Percentiles rank a stretch among this genome's conserved stretches.
These are phyloP conservation scores for Psylliodes chrysocephalus DNA, from an alignment of 2,888 invertebrate genomes.

Conservation along the genomic window DNA sequence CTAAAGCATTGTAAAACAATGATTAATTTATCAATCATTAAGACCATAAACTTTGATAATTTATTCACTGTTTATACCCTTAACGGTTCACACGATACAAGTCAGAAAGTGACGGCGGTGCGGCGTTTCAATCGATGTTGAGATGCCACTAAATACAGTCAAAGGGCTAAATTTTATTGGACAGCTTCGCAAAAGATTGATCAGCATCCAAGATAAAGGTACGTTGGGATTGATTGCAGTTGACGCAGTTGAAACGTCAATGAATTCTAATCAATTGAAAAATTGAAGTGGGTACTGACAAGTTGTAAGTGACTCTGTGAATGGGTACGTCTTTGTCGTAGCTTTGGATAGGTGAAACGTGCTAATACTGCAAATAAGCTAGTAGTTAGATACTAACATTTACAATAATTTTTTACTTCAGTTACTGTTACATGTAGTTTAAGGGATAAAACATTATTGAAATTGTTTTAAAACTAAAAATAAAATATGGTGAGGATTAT, in stretches of 20 bases:
- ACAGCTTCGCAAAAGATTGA: constrained; percentile 48
- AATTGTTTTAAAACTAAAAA: too few species aligned
- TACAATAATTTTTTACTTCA: too few species aligned
- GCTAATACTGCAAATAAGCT: constrained; percentile 6
- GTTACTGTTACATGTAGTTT: too few species aligned
- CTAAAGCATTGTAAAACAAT: too few species aligned
- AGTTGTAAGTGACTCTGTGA: constrained; percentile 40
- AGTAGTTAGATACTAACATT: background rate
- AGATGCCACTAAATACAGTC: constrained; percentile 44
- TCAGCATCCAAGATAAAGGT: constrained; percentile 44
- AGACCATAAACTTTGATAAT: constrained; percentile 13
- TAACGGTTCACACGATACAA: constrained; percentile 18
- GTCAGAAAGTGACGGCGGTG: constrained; percentile 45
- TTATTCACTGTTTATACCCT: constrained; percentile 19
- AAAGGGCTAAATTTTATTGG: constrained; percentile 51
- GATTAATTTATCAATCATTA: background rate
- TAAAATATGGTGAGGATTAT: too few species aligned
- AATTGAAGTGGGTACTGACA: constrained; percentile 52
- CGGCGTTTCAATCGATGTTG: constrained; percentile 46
- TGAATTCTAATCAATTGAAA: constrained; percentile 46
- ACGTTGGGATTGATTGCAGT: constrained; percentile 50
- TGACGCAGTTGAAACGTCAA: constrained; percentile 50
- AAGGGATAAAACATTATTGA: too few species aligned
- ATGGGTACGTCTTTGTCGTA: constrained; percentile 31
- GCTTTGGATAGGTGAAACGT: constrained; percentile 21